These are phyloP conservation scores for Macaria liturata DNA, from an alignment of 2,888 invertebrate species.

Conservation along the genomic window DNA sequence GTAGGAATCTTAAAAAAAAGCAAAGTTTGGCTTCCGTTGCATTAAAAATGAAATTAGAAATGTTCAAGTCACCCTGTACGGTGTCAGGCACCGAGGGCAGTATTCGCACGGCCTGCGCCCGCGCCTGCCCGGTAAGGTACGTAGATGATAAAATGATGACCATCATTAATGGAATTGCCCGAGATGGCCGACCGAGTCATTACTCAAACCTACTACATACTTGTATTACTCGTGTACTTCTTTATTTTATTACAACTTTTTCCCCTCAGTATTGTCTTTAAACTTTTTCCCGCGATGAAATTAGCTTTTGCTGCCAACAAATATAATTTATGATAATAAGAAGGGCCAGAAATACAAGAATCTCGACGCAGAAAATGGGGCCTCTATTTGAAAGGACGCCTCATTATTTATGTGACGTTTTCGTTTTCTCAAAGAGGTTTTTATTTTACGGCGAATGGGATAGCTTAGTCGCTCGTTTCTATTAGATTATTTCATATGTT, in stretches of 20 bases:
- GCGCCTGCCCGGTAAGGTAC: slow-evolving; percentile 52
- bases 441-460: slow-evolving; percentile 4
- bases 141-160: slow-evolving; percentile 80
- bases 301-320: slow-evolving; percentile 10
- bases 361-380: slow-evolving; percentile 4
- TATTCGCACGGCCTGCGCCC: slow-evolving; percentile 58
- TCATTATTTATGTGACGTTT: slow-evolving; percentile 32
- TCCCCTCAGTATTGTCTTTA: background rate
- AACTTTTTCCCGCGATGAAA: slow-evolving; percentile 25
- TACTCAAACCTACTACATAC: slow-evolving; percentile 30
- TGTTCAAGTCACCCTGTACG: too few species aligned
- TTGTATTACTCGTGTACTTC: slow-evolving; percentile 2
- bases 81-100: too few species aligned
- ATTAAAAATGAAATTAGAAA: too few species aligned
- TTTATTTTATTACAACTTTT: slow-evolving; percentile 43
- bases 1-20: too few species aligned
- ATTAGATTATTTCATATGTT: too few species aligned
- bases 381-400: slow-evolving; percentile 6
- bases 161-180: slow-evolving; percentile 73
- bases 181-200: slow-evolving; percentile 55
- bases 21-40: too few species aligned
- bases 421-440: slow-evolving; percentile 28
- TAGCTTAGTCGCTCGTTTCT: background rate
- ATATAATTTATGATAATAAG: slow-evolving; percentile 22
- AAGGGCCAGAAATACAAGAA: slow-evolving; percentile 7